These are phyloP conservation scores for Neotoxoptera formosana DNA, from an alignment of 1,140 invertebrate species.

Conservation along the genomic window DNA sequence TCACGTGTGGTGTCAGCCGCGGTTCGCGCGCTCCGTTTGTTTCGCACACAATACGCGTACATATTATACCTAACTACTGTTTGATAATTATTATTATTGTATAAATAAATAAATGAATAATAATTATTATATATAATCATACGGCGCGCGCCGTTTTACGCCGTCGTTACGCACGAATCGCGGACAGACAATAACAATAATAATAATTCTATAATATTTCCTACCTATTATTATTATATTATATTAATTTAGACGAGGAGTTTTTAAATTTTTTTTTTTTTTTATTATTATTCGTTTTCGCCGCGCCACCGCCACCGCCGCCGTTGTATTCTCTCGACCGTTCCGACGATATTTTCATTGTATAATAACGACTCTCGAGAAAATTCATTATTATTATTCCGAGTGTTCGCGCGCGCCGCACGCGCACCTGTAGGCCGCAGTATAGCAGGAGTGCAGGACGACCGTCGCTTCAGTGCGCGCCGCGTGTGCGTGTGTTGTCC, in stretches of 20 bases:
- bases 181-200: no score
- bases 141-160: no score
- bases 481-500: not conserved
- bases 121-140: no score
- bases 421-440: not conserved
- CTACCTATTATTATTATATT: no score
- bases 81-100: no score
- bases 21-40: not conserved
- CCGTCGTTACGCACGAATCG: no score
- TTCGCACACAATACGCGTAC: not conserved
- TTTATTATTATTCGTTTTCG: not conserved
- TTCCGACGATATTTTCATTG: not conserved
- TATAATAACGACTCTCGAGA: not conserved
- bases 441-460: slow-evolving; percentile 8
- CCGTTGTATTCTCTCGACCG: no score
- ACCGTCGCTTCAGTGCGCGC: not conserved
- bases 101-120: not conserved
- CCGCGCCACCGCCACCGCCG: no score
- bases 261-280: not conserved
- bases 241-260: no score
- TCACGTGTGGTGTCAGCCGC: not conserved
- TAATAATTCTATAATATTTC: no score
- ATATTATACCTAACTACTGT: no score
- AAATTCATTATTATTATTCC: not conserved
- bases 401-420: not conserved